Evolutionary conservation across 2,797 vertebrate species (phyloP).

Genomic region (Carapus acus): DNA sequence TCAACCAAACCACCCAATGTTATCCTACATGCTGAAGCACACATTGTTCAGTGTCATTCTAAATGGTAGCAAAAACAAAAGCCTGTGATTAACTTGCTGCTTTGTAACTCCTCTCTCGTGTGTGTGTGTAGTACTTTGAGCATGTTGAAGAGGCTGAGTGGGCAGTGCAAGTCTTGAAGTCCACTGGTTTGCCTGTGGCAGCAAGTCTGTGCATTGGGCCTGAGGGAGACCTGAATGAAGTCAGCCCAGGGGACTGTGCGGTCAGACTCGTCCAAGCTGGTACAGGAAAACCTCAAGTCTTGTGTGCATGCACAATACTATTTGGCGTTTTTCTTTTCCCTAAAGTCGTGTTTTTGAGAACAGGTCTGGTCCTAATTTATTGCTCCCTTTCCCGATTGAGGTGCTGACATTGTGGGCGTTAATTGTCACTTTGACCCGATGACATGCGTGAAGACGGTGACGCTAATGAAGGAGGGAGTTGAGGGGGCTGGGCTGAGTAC

Average conservation of each 20-base stretch:
- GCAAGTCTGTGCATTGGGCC: constrained; percentile 89
- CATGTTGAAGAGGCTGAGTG: constrained; percentile 95
- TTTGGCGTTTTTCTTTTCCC: no score
- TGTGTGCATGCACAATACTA: no score
- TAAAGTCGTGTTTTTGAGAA: not conserved
- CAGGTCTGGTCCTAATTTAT: not conserved
- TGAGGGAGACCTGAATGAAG: constrained; percentile 84
- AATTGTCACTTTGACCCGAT: constrained; percentile 96
- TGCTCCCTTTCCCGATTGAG: constrained; percentile 52
- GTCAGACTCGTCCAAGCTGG: constrained; percentile 86
- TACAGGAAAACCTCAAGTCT: constrained; percentile 41
- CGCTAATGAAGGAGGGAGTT: constrained; percentile 89
- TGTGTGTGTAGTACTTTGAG: constrained; percentile 85
- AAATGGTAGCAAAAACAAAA: no score
- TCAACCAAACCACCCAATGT: no score
- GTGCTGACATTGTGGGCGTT: constrained; percentile 86
- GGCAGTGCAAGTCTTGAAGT: constrained; percentile 88
- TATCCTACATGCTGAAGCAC: no score
- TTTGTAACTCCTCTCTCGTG: no score
- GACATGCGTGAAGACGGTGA: constrained; percentile 80
- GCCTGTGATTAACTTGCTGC: no score
- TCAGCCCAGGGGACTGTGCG: constrained; percentile 85
- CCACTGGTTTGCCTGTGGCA: constrained; percentile 83
- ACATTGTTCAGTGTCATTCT: no score
- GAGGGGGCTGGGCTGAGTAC: constrained; percentile 82